Conservation (phyloP, 2,888 invertebrate genomes). For the Rotaria socialis region DNA sequence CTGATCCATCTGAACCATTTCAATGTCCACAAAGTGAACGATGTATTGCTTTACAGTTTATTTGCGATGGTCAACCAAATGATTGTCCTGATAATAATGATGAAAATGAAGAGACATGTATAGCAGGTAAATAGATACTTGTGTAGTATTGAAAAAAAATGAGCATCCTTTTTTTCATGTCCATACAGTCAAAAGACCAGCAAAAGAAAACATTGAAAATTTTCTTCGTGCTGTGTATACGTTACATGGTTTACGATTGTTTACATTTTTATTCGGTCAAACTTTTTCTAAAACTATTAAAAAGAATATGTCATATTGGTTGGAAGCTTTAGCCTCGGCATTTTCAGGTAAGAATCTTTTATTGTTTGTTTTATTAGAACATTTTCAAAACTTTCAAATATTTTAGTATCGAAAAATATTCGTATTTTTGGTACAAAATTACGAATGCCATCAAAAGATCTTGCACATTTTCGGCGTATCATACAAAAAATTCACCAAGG, state of each 20-base stretch:
- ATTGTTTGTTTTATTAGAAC: not conserved
- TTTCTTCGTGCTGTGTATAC: conserved; percentile 35
- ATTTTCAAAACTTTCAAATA: too few relatives aligned
- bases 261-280: conserved; percentile 43
- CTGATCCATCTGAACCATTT: conserved; percentile 45
- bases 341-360: not conserved
- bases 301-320: not conserved
- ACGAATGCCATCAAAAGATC: not conserved
- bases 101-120: conserved; percentile 45
- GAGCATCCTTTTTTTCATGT: too few relatives aligned
- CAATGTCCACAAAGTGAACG: conserved; percentile 44
- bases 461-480: not conserved
- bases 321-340: conserved; percentile 16
- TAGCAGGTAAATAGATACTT: conserved; percentile 4
- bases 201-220: conserved; percentile 45
- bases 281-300: conserved; percentile 12
- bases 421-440: not conserved
- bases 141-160: not conserved
- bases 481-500: not conserved
- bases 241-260: conserved; percentile 38
- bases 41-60: conserved; percentile 45
- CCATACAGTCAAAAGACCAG: conserved; percentile 36
- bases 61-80: conserved; percentile 44
- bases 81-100: conserved; percentile 46
- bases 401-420: not conserved